Conservation (phyloP, 2,888 invertebrate genomes). For the Nymphalis c-album region DNA sequence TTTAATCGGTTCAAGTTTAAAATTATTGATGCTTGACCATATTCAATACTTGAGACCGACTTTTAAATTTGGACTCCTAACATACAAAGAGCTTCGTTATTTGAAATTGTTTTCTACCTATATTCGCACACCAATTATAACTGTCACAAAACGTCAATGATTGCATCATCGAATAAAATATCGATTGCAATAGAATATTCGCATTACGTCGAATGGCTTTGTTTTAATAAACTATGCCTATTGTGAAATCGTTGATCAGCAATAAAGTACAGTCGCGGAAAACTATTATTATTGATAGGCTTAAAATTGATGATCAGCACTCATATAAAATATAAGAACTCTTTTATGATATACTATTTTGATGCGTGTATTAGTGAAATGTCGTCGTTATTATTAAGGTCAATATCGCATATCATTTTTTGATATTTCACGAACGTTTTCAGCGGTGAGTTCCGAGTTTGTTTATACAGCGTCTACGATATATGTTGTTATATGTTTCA, state of each 20-base stretch:
- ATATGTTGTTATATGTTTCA: too few relatives aligned
- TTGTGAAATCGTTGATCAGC: conserved; percentile 3
- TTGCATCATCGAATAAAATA: conserved; percentile 1
- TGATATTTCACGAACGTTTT: too few relatives aligned
- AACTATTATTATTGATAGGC: too few relatives aligned
- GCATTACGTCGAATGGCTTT: conserved; percentile 3
- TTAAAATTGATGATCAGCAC: too few relatives aligned
- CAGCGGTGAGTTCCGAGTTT: too few relatives aligned
- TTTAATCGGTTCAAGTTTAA: background rate
- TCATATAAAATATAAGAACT: too few relatives aligned
- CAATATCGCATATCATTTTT: too few relatives aligned
- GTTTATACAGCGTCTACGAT: too few relatives aligned
- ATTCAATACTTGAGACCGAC: background rate
- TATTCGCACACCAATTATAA: conserved; percentile 3
- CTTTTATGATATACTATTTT: too few relatives aligned
- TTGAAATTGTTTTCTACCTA: background rate
- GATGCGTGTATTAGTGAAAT: too few relatives aligned
- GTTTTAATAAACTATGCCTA: conserved; percentile 20
- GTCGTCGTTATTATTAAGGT: too few relatives aligned
- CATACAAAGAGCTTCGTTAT: conserved; percentile 1
- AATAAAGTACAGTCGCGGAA: conserved; percentile 2
- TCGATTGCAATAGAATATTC: conserved; percentile 8
- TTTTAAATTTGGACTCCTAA: background rate
- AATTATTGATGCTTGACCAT: background rate
- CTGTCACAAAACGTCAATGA: background rate